Base-by-base conservation (phyloP, 2,888 invertebrate species). In the Saturnia pavonia region DNA sequence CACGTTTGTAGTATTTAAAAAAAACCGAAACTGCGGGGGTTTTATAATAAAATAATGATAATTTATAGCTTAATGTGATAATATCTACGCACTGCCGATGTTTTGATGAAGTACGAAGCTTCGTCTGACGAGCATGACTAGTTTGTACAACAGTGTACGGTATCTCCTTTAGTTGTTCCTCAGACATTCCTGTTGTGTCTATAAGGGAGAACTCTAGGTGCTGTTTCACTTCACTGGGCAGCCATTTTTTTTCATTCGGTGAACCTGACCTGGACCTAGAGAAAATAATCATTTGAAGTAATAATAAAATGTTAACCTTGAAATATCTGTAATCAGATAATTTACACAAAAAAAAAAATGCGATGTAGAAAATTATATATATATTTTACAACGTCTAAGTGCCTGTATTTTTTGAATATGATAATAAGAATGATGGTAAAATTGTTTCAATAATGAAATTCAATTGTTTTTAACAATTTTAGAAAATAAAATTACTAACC, bases 111-210 rank as follows among this genome's bases (percentile, higher is more conserved):
- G 92, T 91, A 43, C 90, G 85, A 25, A 95, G 88, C 80, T 95
- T 95, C 51, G 95, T 91, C 76, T 95, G 95, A 69, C 95, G 94
- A 45, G 95, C 95, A 79, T 95, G 95, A 85, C 91, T 94, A 74
- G 97, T 96, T 89, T 97, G 97, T 22, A 98, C 97, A 67, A 97
- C 97, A 0, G 97, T 97, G 87, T 98, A 98, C 3, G 97, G 97
- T 82, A 98, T 98, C 90, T 98, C 97, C 74, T 97, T 95, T 42
- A 98, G 94, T 85, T 98, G 97, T 77, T 96, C 96, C 83, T 97
- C 97, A 69, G 96, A 96, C 97, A 98, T 98, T 72, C 98, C 98
- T 34, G 96, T 95, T 0, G 98, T 98, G 80, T 98, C 98, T 71
- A 98, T 96, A 83, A 98, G 94, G 84, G 97, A 96, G 89, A 97